A percentile compares a stretch with the other conserved stretches of the same genome.
These are phyloP conservation scores for Oscheius sp. DNA, from an alignment of 2,888 invertebrate species.

Conservation along the genomic window DNA sequence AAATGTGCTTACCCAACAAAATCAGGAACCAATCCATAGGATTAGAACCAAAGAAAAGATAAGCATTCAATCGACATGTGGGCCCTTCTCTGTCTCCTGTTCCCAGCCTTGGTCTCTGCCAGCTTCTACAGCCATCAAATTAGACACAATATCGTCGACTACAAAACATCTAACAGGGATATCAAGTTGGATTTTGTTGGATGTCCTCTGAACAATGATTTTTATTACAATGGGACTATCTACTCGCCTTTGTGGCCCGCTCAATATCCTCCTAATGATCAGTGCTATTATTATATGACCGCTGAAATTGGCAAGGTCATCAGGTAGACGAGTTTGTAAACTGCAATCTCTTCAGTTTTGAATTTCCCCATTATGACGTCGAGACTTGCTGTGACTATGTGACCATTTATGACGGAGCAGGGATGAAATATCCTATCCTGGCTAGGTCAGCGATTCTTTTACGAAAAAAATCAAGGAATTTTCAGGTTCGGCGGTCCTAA, in stretches of 20 bases:
- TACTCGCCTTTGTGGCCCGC: conserved; percentile 52
- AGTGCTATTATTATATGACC: conserved; percentile 55
- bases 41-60: conserved; percentile 7
- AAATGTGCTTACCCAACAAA: too few relatives aligned
- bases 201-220: conserved; percentile 58
- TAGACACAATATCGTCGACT: background rate
- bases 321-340: conserved; percentile 33
- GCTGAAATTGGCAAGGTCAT: conserved; percentile 53
- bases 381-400: conserved; percentile 56
- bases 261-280: conserved; percentile 53
- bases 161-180: background rate
- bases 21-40: background rate
- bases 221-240: conserved; percentile 56
- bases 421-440: conserved; percentile 38
- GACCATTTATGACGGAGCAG: conserved; percentile 58
- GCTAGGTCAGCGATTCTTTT: conserved; percentile 42
- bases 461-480: background rate
- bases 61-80: conserved; percentile 16
- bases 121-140: background rate
- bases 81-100: conserved; percentile 2
- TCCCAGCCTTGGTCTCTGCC: background rate
- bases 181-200: conserved; percentile 53
- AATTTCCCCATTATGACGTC: conserved; percentile 53
- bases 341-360: conserved; percentile 40
- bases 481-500: conserved; percentile 60